Base-by-base conservation (phyloP, 2,888 invertebrate genomes). In the Euplagia quadripunctaria region DNA sequence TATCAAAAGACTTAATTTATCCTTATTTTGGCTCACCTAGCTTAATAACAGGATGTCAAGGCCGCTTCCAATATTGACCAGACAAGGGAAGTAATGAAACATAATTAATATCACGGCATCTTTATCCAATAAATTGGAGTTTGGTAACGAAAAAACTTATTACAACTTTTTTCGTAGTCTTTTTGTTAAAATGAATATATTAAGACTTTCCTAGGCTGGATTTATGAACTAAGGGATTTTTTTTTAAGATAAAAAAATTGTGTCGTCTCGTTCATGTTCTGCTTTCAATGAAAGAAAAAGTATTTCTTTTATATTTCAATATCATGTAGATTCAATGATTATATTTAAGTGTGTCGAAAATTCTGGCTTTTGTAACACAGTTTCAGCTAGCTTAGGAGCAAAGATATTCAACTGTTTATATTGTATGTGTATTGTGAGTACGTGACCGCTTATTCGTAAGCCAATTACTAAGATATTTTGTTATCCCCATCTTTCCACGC, bases 11-110 rank as follows among this genome's bases (percentile, higher is more conserved):
- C 41, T 42, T 69, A 64, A 70, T 51, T 64, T 64, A 51, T 70
- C 6, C 65, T 65, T 66, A 71, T 65, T 65, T 58, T 58, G 49
- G 41, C 20, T 64, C 41, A 52, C 65, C 17, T 71, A 63, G 43
- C 20, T 68, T 68, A 51, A 31, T 68, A 67, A 58, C n/a, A 46
- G 43, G 46, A 43, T 17, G 14, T 43, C 61, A 70, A 73, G 65
- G 55, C 58, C n/a, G 31, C 11, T 43, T 46, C 8, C 43, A 73
- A 73, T 73, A 70, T 70, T 69, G 72, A 70, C 49, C 55, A 73
- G 20, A 69, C 58, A 61, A 73, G 61, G 16, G 20, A 58, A 49
- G 58, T 66, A 70, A 73, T 66, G 20, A 69, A 73, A 58, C 69
- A 61, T 70, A 69, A 69, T 73, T 73, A 73, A 65, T 73, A 51